Evolutionary conservation across 2,797 vertebrate genomes (phyloP).

Genomic region (Odontamblyopus rebecca): DNA sequence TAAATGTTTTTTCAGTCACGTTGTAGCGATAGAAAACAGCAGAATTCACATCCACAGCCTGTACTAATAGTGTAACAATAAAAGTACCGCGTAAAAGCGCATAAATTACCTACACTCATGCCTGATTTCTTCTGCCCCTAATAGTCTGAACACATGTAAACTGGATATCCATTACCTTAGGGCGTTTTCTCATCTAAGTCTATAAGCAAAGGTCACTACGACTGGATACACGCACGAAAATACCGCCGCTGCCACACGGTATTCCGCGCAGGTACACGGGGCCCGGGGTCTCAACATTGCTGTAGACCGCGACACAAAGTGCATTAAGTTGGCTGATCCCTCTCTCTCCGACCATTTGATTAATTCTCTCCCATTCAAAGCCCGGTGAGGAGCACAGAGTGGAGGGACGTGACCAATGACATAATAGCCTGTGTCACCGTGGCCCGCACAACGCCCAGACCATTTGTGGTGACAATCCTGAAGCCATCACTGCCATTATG

Average conservation of each 20-base stretch:
- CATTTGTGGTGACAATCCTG: constrained; percentile 79
- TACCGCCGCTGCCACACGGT: constrained; percentile 11
- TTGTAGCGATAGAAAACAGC: too few relatives aligned
- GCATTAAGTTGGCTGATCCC: constrained; percentile 65
- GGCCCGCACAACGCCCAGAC: constrained; percentile 75
- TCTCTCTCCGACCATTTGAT: constrained; percentile 63
- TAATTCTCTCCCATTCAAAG: constrained; percentile 71
- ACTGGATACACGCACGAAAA: constrained; percentile 1
- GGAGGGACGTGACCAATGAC: constrained; percentile 72
- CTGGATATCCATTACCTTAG: constrained; percentile 3
- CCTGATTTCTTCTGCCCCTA: not conserved
- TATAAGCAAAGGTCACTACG: not conserved
- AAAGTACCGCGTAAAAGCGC: not conserved
- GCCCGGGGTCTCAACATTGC: constrained; percentile 38
- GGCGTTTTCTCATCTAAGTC: not conserved
- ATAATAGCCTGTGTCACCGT: constrained; percentile 75
- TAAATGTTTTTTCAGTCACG: too few relatives aligned
- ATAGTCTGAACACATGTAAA: constrained; percentile 2
- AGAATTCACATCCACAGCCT: too few relatives aligned
- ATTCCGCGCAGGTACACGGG: constrained; percentile 40
- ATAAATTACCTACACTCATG: not conserved
- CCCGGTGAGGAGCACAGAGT: constrained; percentile 55
- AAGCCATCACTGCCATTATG: constrained; percentile 73
- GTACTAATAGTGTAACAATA: not conserved
- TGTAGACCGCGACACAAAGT: constrained; percentile 59